Evolutionary conservation across 1,140 invertebrate genomes (phyloP).

Genomic region (Argopecten irradians): DNA sequence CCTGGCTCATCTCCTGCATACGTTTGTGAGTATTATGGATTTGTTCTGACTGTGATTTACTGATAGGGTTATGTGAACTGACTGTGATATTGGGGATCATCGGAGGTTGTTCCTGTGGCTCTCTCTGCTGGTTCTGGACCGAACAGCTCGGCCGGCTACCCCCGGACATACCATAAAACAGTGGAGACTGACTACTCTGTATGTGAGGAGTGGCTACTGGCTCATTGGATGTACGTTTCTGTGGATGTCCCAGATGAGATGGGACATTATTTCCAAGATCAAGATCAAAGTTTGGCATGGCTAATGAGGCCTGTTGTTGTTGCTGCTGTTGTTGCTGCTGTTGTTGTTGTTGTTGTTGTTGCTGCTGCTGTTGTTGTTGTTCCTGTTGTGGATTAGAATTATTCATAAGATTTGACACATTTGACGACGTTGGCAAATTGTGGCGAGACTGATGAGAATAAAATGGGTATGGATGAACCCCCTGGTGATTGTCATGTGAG

Average conservation of each 20-base stretch:
- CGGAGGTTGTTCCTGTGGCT: conserved; percentile 46
- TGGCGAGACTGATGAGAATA: conserved; percentile 27
- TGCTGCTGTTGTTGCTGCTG: conserved; percentile 27
- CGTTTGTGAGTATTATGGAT: conserved; percentile 49
- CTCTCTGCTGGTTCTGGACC: conserved; percentile 37
- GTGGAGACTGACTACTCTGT: conserved; percentile 34
- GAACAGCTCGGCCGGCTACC: conserved; percentile 18
- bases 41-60: conserved; percentile 48
- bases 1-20: conserved; percentile 46
- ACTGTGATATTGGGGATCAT: conserved; percentile 52
- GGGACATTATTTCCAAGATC: conserved; percentile 41
- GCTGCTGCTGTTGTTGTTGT: conserved; percentile 46
- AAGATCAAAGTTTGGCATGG: conserved; percentile 50
- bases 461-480: conserved; percentile 38
- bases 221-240: conserved; percentile 38
- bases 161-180: conserved; percentile 39
- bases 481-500: conserved; percentile 34
- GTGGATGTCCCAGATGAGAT: conserved; percentile 42
- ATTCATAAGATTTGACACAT: not conserved
- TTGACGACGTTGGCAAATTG: not conserved
- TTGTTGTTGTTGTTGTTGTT: conserved; percentile 31
- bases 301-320: conserved; percentile 31
- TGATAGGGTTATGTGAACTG: conserved; percentile 38
- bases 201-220: conserved; percentile 36
- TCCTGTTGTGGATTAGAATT: not conserved